Conservation (phyloP, 2,113 vertebrate genomes). For the Australoheros scitulus region DNA sequence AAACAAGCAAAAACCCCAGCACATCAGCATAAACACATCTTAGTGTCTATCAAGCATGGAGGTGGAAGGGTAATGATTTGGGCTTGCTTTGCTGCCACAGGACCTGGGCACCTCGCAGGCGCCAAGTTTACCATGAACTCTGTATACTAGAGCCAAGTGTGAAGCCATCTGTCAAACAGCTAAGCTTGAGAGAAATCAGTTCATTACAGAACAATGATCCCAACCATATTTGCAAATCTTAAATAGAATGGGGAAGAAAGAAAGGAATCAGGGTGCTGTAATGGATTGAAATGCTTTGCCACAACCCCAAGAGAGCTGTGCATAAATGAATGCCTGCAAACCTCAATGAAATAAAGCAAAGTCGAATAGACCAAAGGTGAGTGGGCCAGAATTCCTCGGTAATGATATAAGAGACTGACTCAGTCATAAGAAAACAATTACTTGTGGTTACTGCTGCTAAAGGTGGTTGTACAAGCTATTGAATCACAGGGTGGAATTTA, state of each 20-base stretch:
- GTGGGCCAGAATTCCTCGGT: neutral
- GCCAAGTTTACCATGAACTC: too few relatives aligned
- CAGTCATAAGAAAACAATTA: neutral
- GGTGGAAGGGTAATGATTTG: neutral
- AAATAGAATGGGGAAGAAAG: neutral
- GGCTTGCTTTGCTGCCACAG: neutral
- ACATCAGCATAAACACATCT: neutral
- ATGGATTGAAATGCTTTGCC: neutral
- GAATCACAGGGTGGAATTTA: neutral
- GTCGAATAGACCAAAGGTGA: neutral
- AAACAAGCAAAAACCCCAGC: neutral
- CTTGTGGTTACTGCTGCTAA: neutral
- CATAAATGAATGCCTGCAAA: neutral
- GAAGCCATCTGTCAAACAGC: neutral
- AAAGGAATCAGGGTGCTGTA: too few relatives aligned
- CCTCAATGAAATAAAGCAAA: neutral
- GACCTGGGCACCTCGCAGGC: neutral
- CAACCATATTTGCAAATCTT: neutral
- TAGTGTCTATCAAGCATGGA: neutral
- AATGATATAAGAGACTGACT: neutral
- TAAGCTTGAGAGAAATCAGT: too few relatives aligned
- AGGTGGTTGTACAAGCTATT: neutral
- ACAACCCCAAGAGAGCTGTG: neutral
- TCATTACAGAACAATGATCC: neutral
- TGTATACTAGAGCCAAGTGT: neutral